These are phyloP conservation scores for Laterallus jamaicensis DNA, from an alignment of 2,113 vertebrate genomes.

Conservation along the genomic window DNA sequence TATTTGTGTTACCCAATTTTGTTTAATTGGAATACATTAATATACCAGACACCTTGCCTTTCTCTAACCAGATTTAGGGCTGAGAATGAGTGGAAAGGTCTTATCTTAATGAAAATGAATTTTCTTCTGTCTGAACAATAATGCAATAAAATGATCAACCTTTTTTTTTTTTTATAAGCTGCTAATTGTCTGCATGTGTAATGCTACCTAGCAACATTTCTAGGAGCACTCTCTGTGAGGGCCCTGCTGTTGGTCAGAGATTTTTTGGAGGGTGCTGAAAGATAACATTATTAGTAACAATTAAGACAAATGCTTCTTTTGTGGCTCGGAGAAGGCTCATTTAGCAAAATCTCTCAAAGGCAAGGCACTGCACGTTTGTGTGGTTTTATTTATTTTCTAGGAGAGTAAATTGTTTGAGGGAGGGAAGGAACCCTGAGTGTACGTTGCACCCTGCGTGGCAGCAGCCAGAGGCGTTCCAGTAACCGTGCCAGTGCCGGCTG, in stretches of 20 bases:
- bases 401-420: neutral
- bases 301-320: slow-evolving; percentile 61
- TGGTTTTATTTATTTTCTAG: slow-evolving; percentile 40
- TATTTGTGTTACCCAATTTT: neutral
- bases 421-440: neutral
- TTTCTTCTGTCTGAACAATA: slow-evolving; percentile 59
- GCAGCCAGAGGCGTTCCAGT: neutral
- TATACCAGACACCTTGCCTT: slow-evolving; percentile 18
- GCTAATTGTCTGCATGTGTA: slow-evolving; percentile 46
- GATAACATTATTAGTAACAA: slow-evolving; percentile 60
- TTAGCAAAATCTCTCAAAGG: slow-evolving; percentile 48
- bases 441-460: neutral
- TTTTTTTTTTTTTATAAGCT: neutral
- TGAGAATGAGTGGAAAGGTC: slow-evolving; percentile 46
- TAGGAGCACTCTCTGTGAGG: neutral
- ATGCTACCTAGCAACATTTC: slow-evolving; percentile 19
- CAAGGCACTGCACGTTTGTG: neutral
- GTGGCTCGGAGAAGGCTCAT: slow-evolving; percentile 37
- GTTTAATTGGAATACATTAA: slow-evolving; percentile 39
- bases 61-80: slow-evolving; percentile 47
- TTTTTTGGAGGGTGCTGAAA: slow-evolving; percentile 24
- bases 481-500: neutral
- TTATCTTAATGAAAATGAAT: slow-evolving; percentile 63
- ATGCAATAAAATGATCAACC: slow-evolving; percentile 21
- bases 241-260: slow-evolving; percentile 33